Evolutionary conservation across 2,888 invertebrate genomes (phyloP).

Genomic region (Clivina fossor): DNA sequence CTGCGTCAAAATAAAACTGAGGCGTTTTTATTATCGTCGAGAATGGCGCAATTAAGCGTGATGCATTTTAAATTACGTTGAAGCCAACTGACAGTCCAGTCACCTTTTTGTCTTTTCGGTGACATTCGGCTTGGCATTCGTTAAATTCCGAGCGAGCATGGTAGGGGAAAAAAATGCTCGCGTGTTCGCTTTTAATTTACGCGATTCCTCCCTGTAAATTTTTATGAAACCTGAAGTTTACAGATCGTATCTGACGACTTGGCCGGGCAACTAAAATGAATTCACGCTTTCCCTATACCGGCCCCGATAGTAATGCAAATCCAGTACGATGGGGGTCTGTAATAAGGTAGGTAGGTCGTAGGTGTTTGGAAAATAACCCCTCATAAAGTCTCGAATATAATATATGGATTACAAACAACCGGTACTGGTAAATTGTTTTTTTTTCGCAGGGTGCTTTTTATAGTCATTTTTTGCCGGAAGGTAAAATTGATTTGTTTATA

Average conservation of each 20-base stretch:
- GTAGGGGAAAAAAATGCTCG: neutral
- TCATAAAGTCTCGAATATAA: constrained; percentile 20
- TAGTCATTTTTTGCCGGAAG: no score
- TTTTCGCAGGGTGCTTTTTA: no score
- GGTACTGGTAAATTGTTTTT: no score
- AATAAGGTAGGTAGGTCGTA: no score
- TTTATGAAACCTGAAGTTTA: constrained; percentile 25
- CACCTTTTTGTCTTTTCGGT: no score
- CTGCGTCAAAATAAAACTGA: constrained; percentile 11
- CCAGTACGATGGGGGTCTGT: neutral
- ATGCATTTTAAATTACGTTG: constrained; percentile 27
- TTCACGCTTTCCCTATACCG: constrained; percentile 24
- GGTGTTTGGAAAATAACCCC: constrained; percentile 17
- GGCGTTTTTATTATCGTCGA: constrained; percentile 20
- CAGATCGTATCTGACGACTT: constrained; percentile 13
- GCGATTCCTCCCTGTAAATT: constrained; percentile 25
- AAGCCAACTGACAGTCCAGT: no score
- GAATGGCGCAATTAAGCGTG: constrained; percentile 21
- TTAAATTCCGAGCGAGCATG: constrained; percentile 1
- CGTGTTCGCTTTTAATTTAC: constrained; percentile 29
- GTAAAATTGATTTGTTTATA: no score
- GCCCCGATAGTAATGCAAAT: constrained; percentile 29
- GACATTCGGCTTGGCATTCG: neutral
- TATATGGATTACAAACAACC: constrained; percentile 17
- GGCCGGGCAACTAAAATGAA: neutral